phyloP scores from a whole-genome alignment of 1,140 invertebrate species.

The Drosophila ohnishii region DNA sequence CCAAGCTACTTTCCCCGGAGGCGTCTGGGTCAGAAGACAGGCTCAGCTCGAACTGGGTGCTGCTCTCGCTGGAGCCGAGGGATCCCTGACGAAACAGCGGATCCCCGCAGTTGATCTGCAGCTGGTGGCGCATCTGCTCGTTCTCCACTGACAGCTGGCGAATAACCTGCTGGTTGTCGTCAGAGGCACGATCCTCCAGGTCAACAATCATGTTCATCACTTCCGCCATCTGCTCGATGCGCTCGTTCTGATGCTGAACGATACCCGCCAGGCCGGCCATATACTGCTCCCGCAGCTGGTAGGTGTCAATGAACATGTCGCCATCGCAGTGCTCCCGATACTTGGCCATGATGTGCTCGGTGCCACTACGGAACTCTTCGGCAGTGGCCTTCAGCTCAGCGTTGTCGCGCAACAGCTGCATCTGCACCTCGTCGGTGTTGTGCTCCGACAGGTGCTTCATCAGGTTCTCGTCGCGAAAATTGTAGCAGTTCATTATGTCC shows the following conservation, averaged over 20 bases:
- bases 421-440: constrained; percentile 34
- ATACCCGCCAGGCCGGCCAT: constrained; percentile 30
- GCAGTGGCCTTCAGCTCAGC: constrained; percentile 49
- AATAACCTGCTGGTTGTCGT: constrained; percentile 38
- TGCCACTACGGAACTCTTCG: constrained; percentile 40
- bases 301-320: constrained; percentile 32
- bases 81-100: constrained; percentile 29
- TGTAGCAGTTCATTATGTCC: constrained; percentile 26
- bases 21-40: background rate
- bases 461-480: constrained; percentile 47
- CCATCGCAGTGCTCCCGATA: constrained; percentile 50
- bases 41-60: constrained; percentile 47
- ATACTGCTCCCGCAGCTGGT: constrained; percentile 45
- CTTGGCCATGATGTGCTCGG: constrained; percentile 49
- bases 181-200: constrained; percentile 39
- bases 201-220: constrained; percentile 39
- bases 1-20: constrained; percentile 5
- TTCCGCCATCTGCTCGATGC: constrained; percentile 52
- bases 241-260: constrained; percentile 37
- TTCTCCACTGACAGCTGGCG: constrained; percentile 47
- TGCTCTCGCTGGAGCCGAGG: constrained; percentile 7
- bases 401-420: constrained; percentile 56
- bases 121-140: constrained; percentile 45
- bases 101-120: constrained; percentile 43
- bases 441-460: constrained; percentile 52